A percentile compares a stretch with the other conserved stretches of the same genome.
These are phyloP conservation scores for Amblyteles armatorius DNA, from an alignment of 2,888 invertebrate species.

Conservation along the genomic window DNA sequence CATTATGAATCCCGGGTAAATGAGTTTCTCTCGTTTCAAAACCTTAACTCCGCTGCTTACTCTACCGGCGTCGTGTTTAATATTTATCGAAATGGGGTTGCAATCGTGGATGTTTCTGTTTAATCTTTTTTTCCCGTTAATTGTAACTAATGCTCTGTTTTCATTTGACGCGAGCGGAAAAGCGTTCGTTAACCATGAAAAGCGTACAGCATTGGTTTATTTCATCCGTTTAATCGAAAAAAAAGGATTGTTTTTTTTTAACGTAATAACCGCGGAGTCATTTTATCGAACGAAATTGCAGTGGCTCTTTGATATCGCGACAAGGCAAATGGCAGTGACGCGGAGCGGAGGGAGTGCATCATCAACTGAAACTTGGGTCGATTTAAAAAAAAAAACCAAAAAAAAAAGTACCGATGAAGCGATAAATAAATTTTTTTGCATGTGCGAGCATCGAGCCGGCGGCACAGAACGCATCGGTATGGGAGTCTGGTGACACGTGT, in stretches of 20 bases:
- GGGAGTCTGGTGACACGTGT: slow-evolving; percentile 72
- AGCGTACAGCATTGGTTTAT: neutral
- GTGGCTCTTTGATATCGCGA: neutral
- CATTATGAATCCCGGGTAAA: slow-evolving; percentile 2
- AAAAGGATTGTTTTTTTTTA: neutral
- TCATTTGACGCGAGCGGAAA: neutral
- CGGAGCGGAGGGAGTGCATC: slow-evolving; percentile 26
- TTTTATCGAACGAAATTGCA: neutral
- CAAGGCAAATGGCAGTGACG: neutral
- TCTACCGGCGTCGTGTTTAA: neutral
- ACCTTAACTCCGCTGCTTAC: neutral
- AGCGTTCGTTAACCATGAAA: neutral
- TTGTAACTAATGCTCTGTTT: neutral
- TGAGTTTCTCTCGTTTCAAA: slow-evolving; percentile 10
- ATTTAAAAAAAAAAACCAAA: slow-evolving; percentile 39
- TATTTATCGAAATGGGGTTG: neutral
- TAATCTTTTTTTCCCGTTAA: neutral
- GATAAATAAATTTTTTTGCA: slow-evolving; percentile 69
- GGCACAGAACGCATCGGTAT: slow-evolving; percentile 61
- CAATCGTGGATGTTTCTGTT: neutral
- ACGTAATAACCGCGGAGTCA: neutral
- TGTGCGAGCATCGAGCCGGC: slow-evolving; percentile 56
- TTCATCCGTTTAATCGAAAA: neutral
- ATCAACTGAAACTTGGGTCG: slow-evolving; percentile 41
- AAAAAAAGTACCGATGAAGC: slow-evolving; percentile 50